Base-by-base conservation (phyloP, 2,888 invertebrate genomes). In the Drosophila mayaguana region DNA sequence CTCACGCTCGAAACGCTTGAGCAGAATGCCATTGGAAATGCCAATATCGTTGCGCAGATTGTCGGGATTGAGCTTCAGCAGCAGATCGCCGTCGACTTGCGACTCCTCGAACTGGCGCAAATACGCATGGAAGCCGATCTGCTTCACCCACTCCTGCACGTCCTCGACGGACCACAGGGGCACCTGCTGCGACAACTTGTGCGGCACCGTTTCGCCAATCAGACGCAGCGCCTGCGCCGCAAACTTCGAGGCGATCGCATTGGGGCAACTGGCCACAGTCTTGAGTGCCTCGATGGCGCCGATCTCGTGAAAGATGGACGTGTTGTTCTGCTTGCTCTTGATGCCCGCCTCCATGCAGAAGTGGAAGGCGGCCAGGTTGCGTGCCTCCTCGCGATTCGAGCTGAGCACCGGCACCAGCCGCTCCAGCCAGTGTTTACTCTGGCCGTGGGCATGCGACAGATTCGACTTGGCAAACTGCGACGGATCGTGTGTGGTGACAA, bases 261-360 rank as follows among this genome's bases (percentile, higher is more conserved):
- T 99, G 0, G 99, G 99, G 92, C 98, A 98, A 90, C 98, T 98
- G 11, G 99, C 99, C 0, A 99, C 98, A 91, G 96, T 97, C 92
- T 99, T 99, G 86, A 99, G 94, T 0, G 98, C 97, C 88, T 98
- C 98, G 75, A 99, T 96, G 1, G 98, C 99, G 61, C 97, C 98
- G 80, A 99, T 99, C 93, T 98, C 97, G 72, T 96, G 94, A 92
- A 99, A 98, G 89, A 98, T 96, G 92, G 96, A 96, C 0, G 97
- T 97, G 76, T 97, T 97, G 6, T 97, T 97, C 92, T 98, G 98
- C 86, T 96, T 96, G 88, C 98, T 97, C 92, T 99, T 99, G 63
- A 99, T 99, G 42, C 98, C 98, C 14, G 99, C 99, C 93, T 99
- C 99, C 98, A 99, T 98, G 91, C 98, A 98, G 92, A 99, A 97